Base-by-base conservation (phyloP, 37 sponge, comb jelly and placozoan genomes). In the Hexactinellida sp. region DNA sequence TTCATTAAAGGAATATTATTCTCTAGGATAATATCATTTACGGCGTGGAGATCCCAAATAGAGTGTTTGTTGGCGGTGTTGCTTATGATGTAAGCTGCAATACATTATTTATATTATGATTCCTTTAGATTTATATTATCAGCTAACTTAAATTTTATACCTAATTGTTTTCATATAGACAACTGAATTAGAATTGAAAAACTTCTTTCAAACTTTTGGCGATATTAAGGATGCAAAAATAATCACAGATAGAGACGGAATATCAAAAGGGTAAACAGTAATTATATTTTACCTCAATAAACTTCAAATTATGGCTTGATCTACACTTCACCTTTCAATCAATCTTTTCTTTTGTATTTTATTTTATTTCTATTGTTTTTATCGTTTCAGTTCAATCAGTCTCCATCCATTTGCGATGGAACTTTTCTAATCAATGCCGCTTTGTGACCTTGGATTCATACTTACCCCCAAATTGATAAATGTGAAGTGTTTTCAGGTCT, bases 1-100 rank as follows among this genome's bases (percentile, higher is more conserved):
- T n/a, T n/a, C n/a, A n/a, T n/a, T n/a, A n/a, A n/a, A n/a, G n/a
- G n/a, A n/a, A n/a, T n/a, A n/a, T n/a, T n/a, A n/a, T n/a, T n/a
- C n/a, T 36, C 9, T 36, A 36, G 35, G 35, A 35, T 5, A 30
- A 76, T 9, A 35, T 35, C 36, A 35, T 76, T 10, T 85, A 85
- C 54, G 93, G 93, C 39, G 91, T 93, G 54, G 95, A 92, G 84
- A 95, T 95, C 35, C 91, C 95, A 0, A 91, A 86, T 82, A 37
- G 95, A 19, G 89, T 92, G 0, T 95, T 95, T 86, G 91, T 95
- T 0, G 95, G 95, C 0, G 92, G 90, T 39, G 52, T 92, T 0
- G 88, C 95, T 37, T 95, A 89, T 85, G 85, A 85, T 85, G 95
- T 94, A 54, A 91, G 92, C 82, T 41, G 47, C 13, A 41, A 41